phyloP scores from a whole-genome alignment of 2,888 invertebrate species.

The Melanargia galathea region DNA sequence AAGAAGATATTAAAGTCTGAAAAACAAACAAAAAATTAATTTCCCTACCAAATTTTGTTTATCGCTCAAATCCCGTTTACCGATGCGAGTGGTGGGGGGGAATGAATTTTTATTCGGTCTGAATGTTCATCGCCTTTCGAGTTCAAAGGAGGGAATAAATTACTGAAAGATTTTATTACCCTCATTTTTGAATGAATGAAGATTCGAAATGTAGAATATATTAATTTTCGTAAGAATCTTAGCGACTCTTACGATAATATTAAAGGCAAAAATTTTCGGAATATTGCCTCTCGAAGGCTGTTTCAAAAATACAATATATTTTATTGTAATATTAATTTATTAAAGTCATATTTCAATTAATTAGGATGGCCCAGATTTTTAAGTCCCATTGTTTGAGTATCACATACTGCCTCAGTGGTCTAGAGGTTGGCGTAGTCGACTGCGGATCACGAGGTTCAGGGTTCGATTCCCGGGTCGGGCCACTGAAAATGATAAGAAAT shows the following conservation, averaged over 20 bases:
- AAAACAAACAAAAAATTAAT: neutral
- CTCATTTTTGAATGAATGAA: slow-evolving; percentile 19
- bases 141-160: slow-evolving; percentile 36
- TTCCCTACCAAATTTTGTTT: slow-evolving; percentile 26
- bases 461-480: no score
- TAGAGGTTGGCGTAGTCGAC: no score
- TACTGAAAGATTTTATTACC: slow-evolving; percentile 33
- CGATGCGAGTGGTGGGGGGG: slow-evolving; percentile 22
- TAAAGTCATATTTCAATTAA: neutral
- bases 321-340: no score
- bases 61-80: slow-evolving; percentile 28
- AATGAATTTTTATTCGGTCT: slow-evolving; percentile 25
- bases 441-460: no score
- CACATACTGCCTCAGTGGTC: no score
- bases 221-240: slow-evolving; percentile 14
- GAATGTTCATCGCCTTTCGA: slow-evolving; percentile 27
- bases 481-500: no score
- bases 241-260: slow-evolving; percentile 6
- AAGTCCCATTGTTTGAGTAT: no score
- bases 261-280: neutral
- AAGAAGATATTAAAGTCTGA: no score
- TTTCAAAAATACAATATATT: neutral
- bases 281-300: neutral
- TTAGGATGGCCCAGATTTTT: neutral
- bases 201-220: slow-evolving; percentile 10